Base-by-base conservation (phyloP, 2,888 invertebrate species). In the Lacanobia oleracea region DNA sequence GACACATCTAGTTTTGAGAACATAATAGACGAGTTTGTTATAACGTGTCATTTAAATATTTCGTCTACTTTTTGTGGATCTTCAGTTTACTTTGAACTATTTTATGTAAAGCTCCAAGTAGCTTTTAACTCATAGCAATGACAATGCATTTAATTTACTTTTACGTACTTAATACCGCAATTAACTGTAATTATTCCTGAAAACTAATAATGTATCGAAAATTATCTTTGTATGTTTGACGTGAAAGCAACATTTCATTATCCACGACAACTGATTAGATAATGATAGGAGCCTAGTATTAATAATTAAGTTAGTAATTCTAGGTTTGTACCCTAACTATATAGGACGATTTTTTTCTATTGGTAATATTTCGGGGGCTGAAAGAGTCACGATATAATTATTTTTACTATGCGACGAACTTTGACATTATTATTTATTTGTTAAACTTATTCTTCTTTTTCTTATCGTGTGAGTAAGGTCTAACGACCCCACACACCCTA, bases 241-340 rank as follows among this genome's bases (percentile, higher is more conserved):
- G n/a, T 40, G 12, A 56, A 8, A 48, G 3, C 9, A 23, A n/a
- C 12, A 5, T 56, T 48, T 50, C 2, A 50, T 23, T 16, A 50
- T 50, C 1, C 2, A 57, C 9, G 10, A 2, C 12, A 43, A n/a
- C 33, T 57, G 14, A 76, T 37, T 27, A 21, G 3, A 23, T 51
- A 67, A 67, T 73, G 1, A 57, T 50, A 45, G 23, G 23, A 59
- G 33, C 8, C 12, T 51, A 12, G 8, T 45, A 59, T 59, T 2
- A n/a, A 59, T 51, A 43, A 67, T 51, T 45, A 18, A 51, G n/a
- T 40, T 4, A 14, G 27, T 54, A 33, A 75, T 75, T 56, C 0
- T 43, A 67, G 27, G 43, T 37, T 59, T 18, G 37, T 23, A 10
- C 8, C 50, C 10, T 45, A 73, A 3, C 12, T 18, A 4, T 16